Evolutionary conservation across 2,113 vertebrate genomes (phyloP).

Genomic region (Mionectes macconnelli): DNA sequence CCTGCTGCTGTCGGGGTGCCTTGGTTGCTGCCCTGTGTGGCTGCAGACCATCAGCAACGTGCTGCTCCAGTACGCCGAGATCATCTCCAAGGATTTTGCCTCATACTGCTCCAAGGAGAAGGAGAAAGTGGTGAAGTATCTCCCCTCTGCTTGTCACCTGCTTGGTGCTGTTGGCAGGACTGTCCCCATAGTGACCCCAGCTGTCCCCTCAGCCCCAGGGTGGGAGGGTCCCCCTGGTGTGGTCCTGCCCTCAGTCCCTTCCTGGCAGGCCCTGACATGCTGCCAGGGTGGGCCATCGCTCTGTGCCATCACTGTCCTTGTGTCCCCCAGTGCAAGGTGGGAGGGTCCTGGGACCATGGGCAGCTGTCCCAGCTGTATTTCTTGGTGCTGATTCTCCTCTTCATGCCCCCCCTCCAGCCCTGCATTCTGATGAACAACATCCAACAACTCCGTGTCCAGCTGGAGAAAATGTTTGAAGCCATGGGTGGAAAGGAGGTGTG

Average conservation of each 20-base stretch:
- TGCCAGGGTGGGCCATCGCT: neutral
- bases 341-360: neutral
- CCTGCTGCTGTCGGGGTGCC: neutral
- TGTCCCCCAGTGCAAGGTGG: neutral
- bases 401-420: conserved; percentile 67
- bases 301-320: rapidly evolving
- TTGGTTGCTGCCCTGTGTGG: neutral
- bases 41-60: conserved; percentile 96
- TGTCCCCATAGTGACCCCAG: neutral
- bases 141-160: neutral
- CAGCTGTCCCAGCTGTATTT: neutral
- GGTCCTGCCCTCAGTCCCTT: neutral
- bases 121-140: conserved; percentile 85
- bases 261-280: neutral
- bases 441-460: conserved; percentile 93
- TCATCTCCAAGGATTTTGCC: conserved; percentile 92
- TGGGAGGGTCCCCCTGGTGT: rapidly evolving
- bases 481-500: conserved; percentile 95
- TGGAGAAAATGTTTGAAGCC: conserved; percentile 98
- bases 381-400: neutral
- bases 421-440: conserved; percentile 99
- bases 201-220: neutral
- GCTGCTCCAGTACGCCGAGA: conserved; percentile 92
- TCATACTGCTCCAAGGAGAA: conserved; percentile 96
- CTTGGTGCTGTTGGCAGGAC: neutral